Base-by-base conservation (phyloP, 2,113 vertebrate species). In the Sardina pilchardus region DNA sequence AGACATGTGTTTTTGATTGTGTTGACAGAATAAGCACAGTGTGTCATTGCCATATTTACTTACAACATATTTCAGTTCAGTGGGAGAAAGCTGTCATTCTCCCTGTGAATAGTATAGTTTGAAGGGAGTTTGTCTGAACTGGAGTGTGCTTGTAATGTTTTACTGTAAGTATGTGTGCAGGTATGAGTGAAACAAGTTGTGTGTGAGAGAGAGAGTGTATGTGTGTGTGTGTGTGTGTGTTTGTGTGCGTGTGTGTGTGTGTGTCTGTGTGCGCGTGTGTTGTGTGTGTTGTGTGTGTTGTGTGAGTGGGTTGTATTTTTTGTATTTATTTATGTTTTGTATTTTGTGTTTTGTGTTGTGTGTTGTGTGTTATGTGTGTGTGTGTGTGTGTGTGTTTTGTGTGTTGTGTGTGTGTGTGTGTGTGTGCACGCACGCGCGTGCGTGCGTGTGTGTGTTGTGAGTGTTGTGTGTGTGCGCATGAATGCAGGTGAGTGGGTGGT, bases 361-460 rank as follows among this genome's bases (percentile, higher is more conserved):
- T n/a, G n/a, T n/a, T n/a, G n/a, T n/a, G n/a, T n/a, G 30, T 10
- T 9, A 16, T 10, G 12, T 7, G 34, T 26, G 10, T 8, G 59
- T 6, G 21, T 6, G 48, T 30, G 63, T 30, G 26, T 30, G 63
- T 30, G 63, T 82, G 48, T 82, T n/a, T n/a, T n/a, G 81, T 48
- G 36, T 44, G 30, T 82, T 63, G 56, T 24, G 21, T 63, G 56
- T 63, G 56, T 82, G 47, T 86, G 80, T 45, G 16, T 42, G 26
- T 82, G 56, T 82, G 30, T 67, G 85, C n/a, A n/a, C 47, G 67
- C 71, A 56, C 82, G 45, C 16, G 59, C 30, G 26, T 75, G 6
- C n/a, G 85, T 82, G 36, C n/a, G 50, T 82, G 81, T 59, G 19
- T n/a, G 19, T 63, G 56, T 45, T 63, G 24, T 63, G 19, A 24